Conservation (phyloP, 2,113 vertebrate species). For the Struthio camelus region DNA sequence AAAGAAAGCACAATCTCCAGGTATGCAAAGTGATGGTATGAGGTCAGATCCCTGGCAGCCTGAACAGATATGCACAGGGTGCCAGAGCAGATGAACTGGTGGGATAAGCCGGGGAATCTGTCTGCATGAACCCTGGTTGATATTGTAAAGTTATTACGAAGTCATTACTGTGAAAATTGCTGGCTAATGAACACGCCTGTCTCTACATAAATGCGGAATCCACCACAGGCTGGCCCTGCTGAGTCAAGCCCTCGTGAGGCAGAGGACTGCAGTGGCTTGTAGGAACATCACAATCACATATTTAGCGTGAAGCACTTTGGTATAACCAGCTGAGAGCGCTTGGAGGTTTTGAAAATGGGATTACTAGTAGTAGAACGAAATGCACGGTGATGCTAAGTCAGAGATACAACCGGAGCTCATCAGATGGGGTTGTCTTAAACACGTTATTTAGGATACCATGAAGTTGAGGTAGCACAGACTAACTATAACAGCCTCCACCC, state of each 20-base stretch:
- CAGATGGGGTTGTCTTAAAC: too few relatives aligned
- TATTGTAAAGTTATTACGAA: background rate
- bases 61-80: accelerated
- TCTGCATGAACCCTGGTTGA: background rate
- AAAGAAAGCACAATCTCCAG: background rate
- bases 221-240: accelerated
- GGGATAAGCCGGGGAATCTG: background rate
- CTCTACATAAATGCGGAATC: background rate
- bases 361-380: background rate
- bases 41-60: background rate
- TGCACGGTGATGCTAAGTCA: background rate
- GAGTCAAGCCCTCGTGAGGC: background rate
- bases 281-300: background rate
- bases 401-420: background rate
- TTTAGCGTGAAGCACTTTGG: background rate
- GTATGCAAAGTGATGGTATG: background rate
- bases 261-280: background rate
- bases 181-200: accelerated
- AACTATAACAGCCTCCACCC: too few relatives aligned
- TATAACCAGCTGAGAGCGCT: background rate
- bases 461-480: too few relatives aligned
- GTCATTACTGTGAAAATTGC: background rate
- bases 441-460: too few relatives aligned
- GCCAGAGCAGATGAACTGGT: background rate
- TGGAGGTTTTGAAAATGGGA: background rate